Conservation (phyloP, 2,797 vertebrate genomes). For the Melanotaenia maccullochi region DNA sequence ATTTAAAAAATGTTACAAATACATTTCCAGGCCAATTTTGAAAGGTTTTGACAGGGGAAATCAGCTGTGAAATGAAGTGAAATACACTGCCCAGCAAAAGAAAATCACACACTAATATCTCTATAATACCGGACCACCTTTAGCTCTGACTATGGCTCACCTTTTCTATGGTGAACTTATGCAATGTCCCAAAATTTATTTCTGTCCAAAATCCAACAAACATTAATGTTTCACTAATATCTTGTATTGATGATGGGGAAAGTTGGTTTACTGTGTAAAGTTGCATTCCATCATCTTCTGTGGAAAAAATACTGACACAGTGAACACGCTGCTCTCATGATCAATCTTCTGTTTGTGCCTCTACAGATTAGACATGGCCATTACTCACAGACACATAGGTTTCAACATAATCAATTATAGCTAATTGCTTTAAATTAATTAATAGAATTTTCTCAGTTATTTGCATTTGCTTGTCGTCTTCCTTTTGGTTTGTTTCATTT, state of each 20-base stretch:
- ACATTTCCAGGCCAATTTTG: background rate
- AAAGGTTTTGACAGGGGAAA: background rate
- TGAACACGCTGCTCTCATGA: background rate
- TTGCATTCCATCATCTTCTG: background rate
- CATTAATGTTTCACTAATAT: background rate
- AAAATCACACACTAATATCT: background rate
- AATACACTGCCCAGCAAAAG: background rate
- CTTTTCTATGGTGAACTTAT: too few relatives aligned
- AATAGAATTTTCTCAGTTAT: background rate
- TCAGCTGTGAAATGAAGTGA: too few relatives aligned
- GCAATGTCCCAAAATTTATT: background rate
- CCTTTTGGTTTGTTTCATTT: background rate
- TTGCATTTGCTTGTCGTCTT: background rate
- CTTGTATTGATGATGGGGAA: background rate
- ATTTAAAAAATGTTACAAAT: background rate
- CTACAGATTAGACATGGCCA: background rate
- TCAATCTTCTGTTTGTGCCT: background rate
- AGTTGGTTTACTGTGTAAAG: background rate
- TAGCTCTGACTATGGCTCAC: background rate
- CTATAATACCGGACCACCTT: background rate
- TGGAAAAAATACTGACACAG: background rate
- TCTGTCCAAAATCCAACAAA: background rate
- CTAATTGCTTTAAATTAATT: background rate
- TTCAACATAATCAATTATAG: too few relatives aligned
- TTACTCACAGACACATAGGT: background rate